Evolutionary conservation across 2,113 vertebrate species (phyloP), one percentile per base, ranked within the genome.

Genomic region (Vidua macroura): DNA sequence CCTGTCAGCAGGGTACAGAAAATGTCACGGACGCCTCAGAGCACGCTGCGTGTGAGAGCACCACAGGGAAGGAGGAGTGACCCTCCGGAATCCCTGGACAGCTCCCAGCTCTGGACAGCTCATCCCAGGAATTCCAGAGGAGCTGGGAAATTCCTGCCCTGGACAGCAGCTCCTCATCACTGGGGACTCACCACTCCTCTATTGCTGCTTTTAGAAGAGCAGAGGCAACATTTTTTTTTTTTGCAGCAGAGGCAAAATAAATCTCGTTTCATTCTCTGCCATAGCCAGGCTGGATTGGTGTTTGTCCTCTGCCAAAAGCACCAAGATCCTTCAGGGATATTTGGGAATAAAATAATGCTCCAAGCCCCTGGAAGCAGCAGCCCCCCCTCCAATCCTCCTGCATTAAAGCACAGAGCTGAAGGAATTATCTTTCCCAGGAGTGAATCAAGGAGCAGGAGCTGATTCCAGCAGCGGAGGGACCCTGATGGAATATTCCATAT

Each of bases 131-230:
- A 76, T 76, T 30, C 39, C 56, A 3, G 18, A 28, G 69, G 11
- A 39, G n/a, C 30, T 30, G 51, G 22, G 59, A 49, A 89, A 43
- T 5, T 2, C 15, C 2, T 9, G 9, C 12, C 22, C 33, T 14
- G 31, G 1, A 8, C 30, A 24, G 10, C 3, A 3, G 7, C 48
- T 21, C 2, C 35, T 48, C 58, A 1, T 0, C 2, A 8, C 7
- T 3, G 24, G 17, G 16, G 11, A 14, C 0, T 6, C 37, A 16
- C 13, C 3, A 7, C 25, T 60, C 44, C 41, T 64, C 72, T 12
- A 8, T 6, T 3, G 8, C n/a, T 68, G 39, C 49, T 68, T 76
- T 44, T 7, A 10, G 9, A 49, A 46, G 31, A 41, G 33, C 27
- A 35, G 35, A 9, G 21, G 13, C 11, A 33, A 48, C 35, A 15